These are phyloP conservation scores for Sylvilagus floridanus DNA, from an alignment of 2,797 vertebrate species.

Conservation along the genomic window DNA sequence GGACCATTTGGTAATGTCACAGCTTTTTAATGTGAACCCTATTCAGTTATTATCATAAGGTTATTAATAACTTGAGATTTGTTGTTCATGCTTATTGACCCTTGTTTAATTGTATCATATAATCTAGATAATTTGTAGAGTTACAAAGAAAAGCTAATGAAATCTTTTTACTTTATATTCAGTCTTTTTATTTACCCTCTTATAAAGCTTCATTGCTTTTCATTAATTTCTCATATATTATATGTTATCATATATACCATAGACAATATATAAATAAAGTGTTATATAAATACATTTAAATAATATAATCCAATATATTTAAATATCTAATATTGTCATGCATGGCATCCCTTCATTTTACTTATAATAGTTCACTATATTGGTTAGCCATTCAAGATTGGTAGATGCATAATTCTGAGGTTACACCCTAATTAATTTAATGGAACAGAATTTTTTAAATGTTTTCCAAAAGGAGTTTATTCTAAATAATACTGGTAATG, in stretches of 20 bases:
- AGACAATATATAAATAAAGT: background rate
- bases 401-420: background rate
- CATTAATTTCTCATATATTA: background rate
- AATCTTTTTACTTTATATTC: background rate
- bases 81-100: background rate
- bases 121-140: background rate
- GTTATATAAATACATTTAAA: background rate
- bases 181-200: background rate
- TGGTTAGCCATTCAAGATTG: background rate
- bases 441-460: background rate
- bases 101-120: background rate
- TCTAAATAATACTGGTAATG: conserved; percentile 26
- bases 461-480: conserved; percentile 11
- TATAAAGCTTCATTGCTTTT: background rate
- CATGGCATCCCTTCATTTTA: background rate
- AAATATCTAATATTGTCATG: background rate
- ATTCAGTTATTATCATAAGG: background rate
- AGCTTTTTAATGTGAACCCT: background rate
- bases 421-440: background rate
- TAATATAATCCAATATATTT: conserved; percentile 5
- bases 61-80: conserved; percentile 1
- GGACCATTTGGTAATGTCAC: background rate
- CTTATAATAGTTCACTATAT: background rate
- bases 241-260: background rate
- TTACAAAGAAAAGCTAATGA: conserved; percentile 5